Evolutionary conservation across 2,797 vertebrate genomes (phyloP), one percentile per base, ranked within the genome.

Genomic region (Rhynchotus rufescens): DNA sequence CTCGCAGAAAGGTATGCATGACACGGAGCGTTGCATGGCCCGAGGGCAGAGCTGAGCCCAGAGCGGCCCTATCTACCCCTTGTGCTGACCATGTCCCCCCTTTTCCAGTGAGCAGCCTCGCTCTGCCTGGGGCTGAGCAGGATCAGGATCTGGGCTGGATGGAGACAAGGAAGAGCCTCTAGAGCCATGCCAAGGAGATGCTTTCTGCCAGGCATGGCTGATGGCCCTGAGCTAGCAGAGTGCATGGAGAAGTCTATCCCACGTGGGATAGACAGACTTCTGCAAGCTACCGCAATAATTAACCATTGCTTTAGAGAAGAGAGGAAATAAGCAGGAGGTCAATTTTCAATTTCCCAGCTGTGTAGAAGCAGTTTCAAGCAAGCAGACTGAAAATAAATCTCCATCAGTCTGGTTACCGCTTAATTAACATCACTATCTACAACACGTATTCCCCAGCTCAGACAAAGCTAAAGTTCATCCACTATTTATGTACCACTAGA

Each of bases 351-450:
- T 94, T 92, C 84, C 80, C 81, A 91, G 66, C 64, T 93, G 80
- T 59, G 51, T 72, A 86, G 32, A 91, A 83, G 84, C 59, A 79
- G 69, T 81, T 93, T 69, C 79, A 74, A 95, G 52, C 80, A 93
- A 69, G 65, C 62, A 83, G 81, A n/a, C 68, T 83, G 82, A 81
- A 94, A 90, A 95, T 92, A 93, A 86, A 94, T 90, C 90, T 92
- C 77, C 74, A 89, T 88, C 89, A 94, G 59, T n/a, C 68, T 82
- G 2, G 38, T 92, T 92, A 90, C 32, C 5, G 1, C 66, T 94
- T 96, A 94, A 96, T 96, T 94, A 95, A 79, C 87, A 91, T 86
- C 91, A 60, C 62, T 61, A 80, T 60, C 82, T 89, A 65, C 57
- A 86, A 49, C 80, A 54, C 6, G 17, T 52, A 76, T 81, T 88